phyloP scores from a whole-genome alignment of 2,888 invertebrate genomes.

The Pammene fasciana region DNA sequence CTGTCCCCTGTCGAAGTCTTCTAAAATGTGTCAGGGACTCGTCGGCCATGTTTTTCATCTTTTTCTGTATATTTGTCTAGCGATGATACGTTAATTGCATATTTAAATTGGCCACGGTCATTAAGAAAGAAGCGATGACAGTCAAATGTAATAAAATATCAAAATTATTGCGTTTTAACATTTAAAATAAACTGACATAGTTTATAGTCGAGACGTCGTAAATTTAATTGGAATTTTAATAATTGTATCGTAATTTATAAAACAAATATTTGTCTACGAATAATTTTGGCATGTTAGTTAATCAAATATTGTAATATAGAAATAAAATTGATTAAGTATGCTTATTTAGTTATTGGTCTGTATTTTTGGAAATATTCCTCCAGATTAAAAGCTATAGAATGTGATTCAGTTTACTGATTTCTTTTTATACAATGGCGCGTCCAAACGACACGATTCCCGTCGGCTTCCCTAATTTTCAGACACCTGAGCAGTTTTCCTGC shows the following conservation, averaged over 20 bases:
- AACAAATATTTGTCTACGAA: conserved; percentile 33
- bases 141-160: conserved; percentile 28
- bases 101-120: conserved; percentile 24
- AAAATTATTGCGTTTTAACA: conserved; percentile 15
- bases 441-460: no score
- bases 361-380: no score
- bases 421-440: no score
- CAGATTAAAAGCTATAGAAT: no score
- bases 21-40: conserved; percentile 11
- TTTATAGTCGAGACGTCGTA: conserved; percentile 26
- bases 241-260: conserved; percentile 19
- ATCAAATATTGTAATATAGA: background rate
- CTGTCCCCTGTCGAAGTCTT: background rate
- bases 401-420: no score
- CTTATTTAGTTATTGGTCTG: background rate
- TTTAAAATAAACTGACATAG: conserved; percentile 30
- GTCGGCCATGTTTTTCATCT: background rate
- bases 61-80: background rate
- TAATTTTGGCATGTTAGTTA: conserved; percentile 13
- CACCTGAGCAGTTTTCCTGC: no score
- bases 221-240: conserved; percentile 17
- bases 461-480: no score
- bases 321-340: background rate
- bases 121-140: conserved; percentile 26
- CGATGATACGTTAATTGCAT: conserved; percentile 26